A percentile compares a stretch with the other conserved stretches of the same genome.
These are phyloP conservation scores for Enteromius mattozi DNA, from an alignment of 2,797 vertebrate genomes.

Conservation along the genomic window DNA sequence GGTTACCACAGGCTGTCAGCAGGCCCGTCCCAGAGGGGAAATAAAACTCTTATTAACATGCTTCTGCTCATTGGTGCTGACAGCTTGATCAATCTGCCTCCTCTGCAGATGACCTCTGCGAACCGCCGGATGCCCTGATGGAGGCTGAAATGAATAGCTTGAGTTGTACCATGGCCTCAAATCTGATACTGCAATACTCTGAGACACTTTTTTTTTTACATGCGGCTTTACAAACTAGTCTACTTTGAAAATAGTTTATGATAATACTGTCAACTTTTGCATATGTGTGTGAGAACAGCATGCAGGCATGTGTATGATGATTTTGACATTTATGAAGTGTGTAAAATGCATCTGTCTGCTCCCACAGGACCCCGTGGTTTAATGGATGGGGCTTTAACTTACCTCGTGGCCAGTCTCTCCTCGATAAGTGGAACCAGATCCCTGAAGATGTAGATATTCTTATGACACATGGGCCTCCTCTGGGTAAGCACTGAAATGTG, in stretches of 20 bases:
- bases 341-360: constrained; percentile 40
- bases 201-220: neutral
- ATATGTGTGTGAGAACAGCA: constrained; percentile 13
- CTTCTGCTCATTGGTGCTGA: constrained; percentile 55
- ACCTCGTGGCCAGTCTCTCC: constrained; percentile 89
- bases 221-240: neutral
- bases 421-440: constrained; percentile 94
- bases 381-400: constrained; percentile 94
- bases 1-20: constrained; percentile 53
- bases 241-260: neutral
- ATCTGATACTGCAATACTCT: constrained; percentile 20
- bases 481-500: constrained; percentile 79
- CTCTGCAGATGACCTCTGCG: constrained; percentile 48
- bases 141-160: constrained; percentile 38
- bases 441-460: constrained; percentile 90
- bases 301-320: constrained; percentile 33
- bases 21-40: constrained; percentile 55
- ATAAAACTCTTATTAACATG: constrained; percentile 63
- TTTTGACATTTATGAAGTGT: constrained; percentile 40
- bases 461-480: constrained; percentile 90
- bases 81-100: constrained; percentile 61
- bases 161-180: constrained; percentile 15
- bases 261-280: constrained; percentile 7
- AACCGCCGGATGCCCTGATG: constrained; percentile 35
- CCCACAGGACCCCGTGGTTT: constrained; percentile 89